Evolutionary conservation across 2,113 vertebrate genomes (phyloP), one percentile per base, ranked within the genome.

Genomic region (Condylura cristata): DNA sequence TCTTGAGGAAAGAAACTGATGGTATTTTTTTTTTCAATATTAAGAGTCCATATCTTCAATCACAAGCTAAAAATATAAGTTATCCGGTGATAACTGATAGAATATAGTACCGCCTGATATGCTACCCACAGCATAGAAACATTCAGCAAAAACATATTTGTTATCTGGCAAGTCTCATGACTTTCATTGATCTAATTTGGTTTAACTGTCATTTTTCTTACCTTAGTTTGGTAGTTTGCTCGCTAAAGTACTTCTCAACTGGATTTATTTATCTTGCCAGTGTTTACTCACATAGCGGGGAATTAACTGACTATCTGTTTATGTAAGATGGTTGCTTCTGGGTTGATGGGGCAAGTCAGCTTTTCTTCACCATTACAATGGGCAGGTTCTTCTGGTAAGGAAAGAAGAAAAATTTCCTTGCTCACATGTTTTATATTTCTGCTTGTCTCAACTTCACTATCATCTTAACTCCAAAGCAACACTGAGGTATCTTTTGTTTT

Each of bases 141-240:
- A 58, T 20, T 28, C 3, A 24, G 8, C 5, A 78, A 26, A 72
- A 16, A 24, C 58, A 56, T 32, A 53, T 0, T 78, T 32, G 20
- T 2, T 2, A 8, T 56, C 18, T 44, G 12, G 1, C 26, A 32
- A 24, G 5, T 53, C 3, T n/a, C 8, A 7, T 1, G 3, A 14
- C 0, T 72, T 85, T 61, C 53, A 37, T 14, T 72, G 18, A 70
- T 44, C 13, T 41, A n/a, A 9, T 12, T 2, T 6, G 1, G 1
- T 13, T 63, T 63, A 8, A 17, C 24, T 86, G 4, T 72, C 32
- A 70, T 11, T 53, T 3, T 9, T 39, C 12, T n/a, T 46, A 34
- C 17, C 5, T 75, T 22, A 14, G 11, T 83, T 51, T 20, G 5
- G 32, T 44, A 22, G 32, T 30, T 79, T 28, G 26, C 13, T 48